These are phyloP conservation scores for Hipposideros armiger DNA, from an alignment of 2,113 vertebrate species.

Conservation along the genomic window DNA sequence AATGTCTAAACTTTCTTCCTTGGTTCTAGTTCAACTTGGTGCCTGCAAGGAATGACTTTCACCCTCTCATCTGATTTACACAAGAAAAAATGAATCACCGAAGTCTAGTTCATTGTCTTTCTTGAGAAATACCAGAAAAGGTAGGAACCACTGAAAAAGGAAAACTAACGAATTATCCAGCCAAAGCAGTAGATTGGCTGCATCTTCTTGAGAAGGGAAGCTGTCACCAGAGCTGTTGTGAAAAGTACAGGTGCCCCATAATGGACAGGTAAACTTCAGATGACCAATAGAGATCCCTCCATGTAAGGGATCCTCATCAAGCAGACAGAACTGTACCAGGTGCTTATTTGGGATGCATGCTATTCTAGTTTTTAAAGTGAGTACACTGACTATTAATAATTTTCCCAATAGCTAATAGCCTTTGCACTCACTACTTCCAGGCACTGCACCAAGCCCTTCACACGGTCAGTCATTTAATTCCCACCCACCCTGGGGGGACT, in stretches of 20 bases:
- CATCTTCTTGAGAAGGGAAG: background rate
- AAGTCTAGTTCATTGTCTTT: no score
- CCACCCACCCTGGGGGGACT: no score
- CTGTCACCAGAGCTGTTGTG: background rate
- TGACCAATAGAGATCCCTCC: background rate
- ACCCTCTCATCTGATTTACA: background rate
- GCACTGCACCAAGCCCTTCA: no score
- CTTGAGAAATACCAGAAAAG: background rate
- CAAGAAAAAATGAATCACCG: background rate
- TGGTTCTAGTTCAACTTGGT: background rate
- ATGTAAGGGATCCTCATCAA: background rate
- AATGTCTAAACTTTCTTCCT: background rate
- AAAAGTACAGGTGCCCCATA: background rate
- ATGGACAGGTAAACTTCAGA: background rate
- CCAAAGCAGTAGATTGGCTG: rapidly evolving
- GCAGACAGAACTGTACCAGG: background rate
- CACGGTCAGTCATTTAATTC: rapidly evolving
- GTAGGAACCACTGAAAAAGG: background rate
- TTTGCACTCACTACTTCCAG: background rate
- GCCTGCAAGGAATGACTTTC: background rate
- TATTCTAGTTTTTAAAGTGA: no score
- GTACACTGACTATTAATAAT: rapidly evolving
- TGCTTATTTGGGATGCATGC: background rate
- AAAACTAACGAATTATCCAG: background rate
- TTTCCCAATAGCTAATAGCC: background rate